A percentile compares a stretch with the other conserved stretches of the same genome.
phyloP scores from a whole-genome alignment of 2,888 invertebrate species.

The Lymantria monacha region DNA sequence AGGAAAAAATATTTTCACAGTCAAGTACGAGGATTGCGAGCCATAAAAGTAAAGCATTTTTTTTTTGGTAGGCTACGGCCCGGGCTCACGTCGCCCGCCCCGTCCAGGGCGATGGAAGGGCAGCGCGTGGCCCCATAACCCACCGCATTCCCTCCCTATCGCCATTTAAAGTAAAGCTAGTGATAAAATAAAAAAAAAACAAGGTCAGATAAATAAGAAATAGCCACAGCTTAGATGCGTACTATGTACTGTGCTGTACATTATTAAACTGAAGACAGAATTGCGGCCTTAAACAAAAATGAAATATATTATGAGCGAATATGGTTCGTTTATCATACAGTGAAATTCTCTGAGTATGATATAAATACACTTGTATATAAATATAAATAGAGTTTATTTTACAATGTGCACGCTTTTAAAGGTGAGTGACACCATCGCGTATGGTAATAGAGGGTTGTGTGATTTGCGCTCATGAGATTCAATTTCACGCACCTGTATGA shows the following conservation, averaged over 20 bases:
- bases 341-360: slow-evolving; percentile 7
- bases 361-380: slow-evolving; percentile 27
- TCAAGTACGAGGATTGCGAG: too few species aligned
- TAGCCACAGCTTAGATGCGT: slow-evolving; percentile 24
- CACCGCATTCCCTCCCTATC: too few species aligned
- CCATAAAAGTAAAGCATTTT: too few species aligned
- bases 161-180: background rate
- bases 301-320: slow-evolving; percentile 42
- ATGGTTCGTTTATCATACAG: slow-evolving; percentile 42
- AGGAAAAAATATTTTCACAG: too few species aligned
- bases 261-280: slow-evolving; percentile 36
- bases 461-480: slow-evolving; percentile 78
- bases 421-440: slow-evolving; percentile 48
- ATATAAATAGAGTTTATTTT: slow-evolving; percentile 33
- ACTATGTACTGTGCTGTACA: slow-evolving; percentile 13
- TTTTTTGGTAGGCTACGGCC: too few species aligned
- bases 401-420: slow-evolving; percentile 12
- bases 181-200: background rate
- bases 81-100: too few species aligned
- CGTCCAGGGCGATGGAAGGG: too few species aligned
- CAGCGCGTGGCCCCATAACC: too few species aligned
- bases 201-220: slow-evolving; percentile 18
- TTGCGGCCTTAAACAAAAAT: slow-evolving; percentile 40
- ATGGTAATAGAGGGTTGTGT: slow-evolving; percentile 63
- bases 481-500: slow-evolving; percentile 75